Base-by-base conservation (phyloP, 2,888 invertebrate species). In the Ophioninae sp. region DNA sequence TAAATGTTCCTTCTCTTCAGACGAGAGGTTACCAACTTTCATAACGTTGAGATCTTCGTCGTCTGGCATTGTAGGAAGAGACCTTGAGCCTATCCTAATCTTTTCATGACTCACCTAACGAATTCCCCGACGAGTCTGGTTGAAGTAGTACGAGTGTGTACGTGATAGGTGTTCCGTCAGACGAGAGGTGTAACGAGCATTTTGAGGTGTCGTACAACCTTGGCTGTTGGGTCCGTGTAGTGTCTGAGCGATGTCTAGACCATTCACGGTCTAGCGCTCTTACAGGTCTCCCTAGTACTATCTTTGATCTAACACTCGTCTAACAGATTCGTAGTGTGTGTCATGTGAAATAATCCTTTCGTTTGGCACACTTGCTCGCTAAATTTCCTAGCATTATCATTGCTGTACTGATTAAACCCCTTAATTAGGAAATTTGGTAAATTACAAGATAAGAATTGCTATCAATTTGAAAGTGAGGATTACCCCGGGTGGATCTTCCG, bases 201-300 rank as follows among this genome's bases (percentile, higher is more conserved):
- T 59, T 65, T 74, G 51, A 23, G 59, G 67, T 81, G 69, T 59
- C 39, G 67, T 13, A 17, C 75, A 84, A 69, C 85, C 86, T 86
- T 86, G 85, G 68, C 68, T 79, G 17, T 51, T 51, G 51, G 17
- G 51, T 51, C 51, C 71, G 81, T 79, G 41, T 65, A 79, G 65
- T 56, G 83, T 84, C 84, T 85, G 81, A 79, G 71, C 80, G 68
- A 30, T 56, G 85, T 85, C 86, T 85, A 85, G 84, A 83, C 85
- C 23, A 51, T 71, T 76, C 76, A 81, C 69, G 72, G 79, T 85
- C 85, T 85, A 86, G 73, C 79, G 79, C 76, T 77, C 75, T 76
- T 68, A 68, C 37, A n/a, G 13, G 67, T 85, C 79, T 30, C 30
- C 30, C 30, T 79, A 72, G 67, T 63, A 81, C 77, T 79, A 69